These are phyloP conservation scores for Stegodyphus dumicola DNA, from an alignment of 1,140 invertebrate genomes.

Conservation along the genomic window DNA sequence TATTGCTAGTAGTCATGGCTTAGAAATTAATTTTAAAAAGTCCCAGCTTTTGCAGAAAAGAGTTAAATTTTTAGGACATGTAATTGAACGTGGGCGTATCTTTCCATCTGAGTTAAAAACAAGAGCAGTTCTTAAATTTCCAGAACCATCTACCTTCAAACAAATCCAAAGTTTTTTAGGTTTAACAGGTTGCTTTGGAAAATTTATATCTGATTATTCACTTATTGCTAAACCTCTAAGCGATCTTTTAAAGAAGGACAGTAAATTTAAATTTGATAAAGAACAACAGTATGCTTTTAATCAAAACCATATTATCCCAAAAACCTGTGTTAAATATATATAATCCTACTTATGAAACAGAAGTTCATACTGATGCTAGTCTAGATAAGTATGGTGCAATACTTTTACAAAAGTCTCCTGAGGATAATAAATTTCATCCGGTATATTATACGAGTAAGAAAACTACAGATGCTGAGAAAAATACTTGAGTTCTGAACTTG, in stretches of 20 bases:
- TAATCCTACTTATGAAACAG: too few species aligned
- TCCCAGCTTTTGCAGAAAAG: not conserved
- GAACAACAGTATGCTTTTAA: too few species aligned
- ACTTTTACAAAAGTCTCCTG: too few species aligned
- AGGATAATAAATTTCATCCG: too few species aligned
- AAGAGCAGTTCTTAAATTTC: not conserved
- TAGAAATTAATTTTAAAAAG: slow-evolving; percentile 3
- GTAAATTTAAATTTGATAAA: too few species aligned
- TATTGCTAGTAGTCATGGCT: not conserved
- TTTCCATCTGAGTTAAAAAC: not conserved
- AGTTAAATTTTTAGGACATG: not conserved
- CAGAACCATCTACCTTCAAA: not conserved
- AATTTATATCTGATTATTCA: slow-evolving; percentile 5
- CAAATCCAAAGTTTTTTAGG: not conserved
- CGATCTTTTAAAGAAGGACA: not conserved
- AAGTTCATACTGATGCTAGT: too few species aligned
- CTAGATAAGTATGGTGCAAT: too few species aligned
- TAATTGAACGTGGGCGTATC: not conserved
- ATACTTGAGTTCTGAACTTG: too few species aligned
- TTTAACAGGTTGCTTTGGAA: not conserved
- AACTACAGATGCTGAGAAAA: not conserved
- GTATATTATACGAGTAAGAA: too few species aligned
- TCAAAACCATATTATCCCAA: too few species aligned
- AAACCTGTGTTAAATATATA: too few species aligned
- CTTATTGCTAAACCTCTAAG: not conserved